A percentile compares a stretch with the other conserved stretches of the same genome.
phyloP scores from a whole-genome alignment of 2,113 vertebrate genomes.

The Bujurquina vittata region DNA sequence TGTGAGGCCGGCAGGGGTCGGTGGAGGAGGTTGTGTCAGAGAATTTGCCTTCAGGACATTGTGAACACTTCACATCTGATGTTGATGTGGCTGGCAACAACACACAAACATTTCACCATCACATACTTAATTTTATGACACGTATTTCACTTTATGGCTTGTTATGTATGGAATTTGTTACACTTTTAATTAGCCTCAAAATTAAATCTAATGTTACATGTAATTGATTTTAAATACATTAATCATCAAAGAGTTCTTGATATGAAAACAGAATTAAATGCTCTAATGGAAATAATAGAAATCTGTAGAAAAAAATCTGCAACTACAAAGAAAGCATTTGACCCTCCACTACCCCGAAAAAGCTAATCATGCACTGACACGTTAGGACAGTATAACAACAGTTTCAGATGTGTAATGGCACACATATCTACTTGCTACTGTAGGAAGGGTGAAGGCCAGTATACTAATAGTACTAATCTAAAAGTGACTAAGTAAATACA shows the following conservation, averaged over 20 bases:
- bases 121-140: not conserved
- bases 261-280: no score
- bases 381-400: not conserved
- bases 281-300: no score
- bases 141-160: not conserved
- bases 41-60: slow-evolving; percentile 60
- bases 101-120: slow-evolving; percentile 6
- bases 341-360: not conserved
- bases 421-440: not conserved
- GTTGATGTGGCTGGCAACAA: slow-evolving; percentile 53
- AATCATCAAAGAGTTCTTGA: no score
- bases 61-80: slow-evolving; percentile 56
- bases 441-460: not conserved
- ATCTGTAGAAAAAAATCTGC: not conserved
- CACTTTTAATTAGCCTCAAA: not conserved
- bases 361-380: no score
- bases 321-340: not conserved
- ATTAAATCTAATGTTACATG: not conserved
- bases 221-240: not conserved
- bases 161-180: not conserved
- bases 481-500: accelerated
- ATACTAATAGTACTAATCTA: not conserved
- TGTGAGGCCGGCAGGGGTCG: slow-evolving; percentile 63
- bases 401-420: no score
- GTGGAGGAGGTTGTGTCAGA: slow-evolving; percentile 52